These are phyloP conservation scores for Scomber japonicus DNA, from an alignment of 2,113 vertebrate species.

Conservation along the genomic window DNA sequence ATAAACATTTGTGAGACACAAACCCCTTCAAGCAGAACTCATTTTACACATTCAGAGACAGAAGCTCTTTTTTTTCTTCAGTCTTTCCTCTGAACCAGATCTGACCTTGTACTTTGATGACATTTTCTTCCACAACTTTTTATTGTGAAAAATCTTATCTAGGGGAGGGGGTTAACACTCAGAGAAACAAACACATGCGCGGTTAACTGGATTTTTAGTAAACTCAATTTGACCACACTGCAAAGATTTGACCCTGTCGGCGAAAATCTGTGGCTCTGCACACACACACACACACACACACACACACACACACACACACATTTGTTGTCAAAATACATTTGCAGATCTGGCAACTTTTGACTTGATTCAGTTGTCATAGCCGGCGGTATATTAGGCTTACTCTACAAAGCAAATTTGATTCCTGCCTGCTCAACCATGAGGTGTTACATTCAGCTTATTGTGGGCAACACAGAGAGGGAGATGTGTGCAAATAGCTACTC, in stretches of 20 bases:
- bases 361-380: constrained; percentile 59
- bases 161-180: background rate
- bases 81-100: background rate
- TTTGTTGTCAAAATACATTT: constrained; percentile 45
- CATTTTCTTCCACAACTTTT: constrained; percentile 1
- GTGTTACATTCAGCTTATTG: constrained; percentile 50
- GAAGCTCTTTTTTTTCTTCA: background rate
- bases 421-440: constrained; percentile 56
- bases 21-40: background rate
- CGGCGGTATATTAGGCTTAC: constrained; percentile 37
- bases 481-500: background rate
- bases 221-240: constrained; percentile 25
- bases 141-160: constrained; percentile 6
- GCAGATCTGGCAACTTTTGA: constrained; percentile 30
- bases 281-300: constrained; percentile 9
- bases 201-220: constrained; percentile 22
- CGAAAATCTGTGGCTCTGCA: background rate
- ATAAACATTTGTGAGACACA: background rate
- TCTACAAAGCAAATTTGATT: constrained; percentile 60
- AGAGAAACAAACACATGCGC: constrained; percentile 1
- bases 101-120: background rate
- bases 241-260: constrained; percentile 22
- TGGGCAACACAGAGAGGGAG: constrained; percentile 11
- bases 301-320: background rate
- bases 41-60: background rate